A percentile compares a stretch with the other conserved stretches of the same genome.
These are phyloP conservation scores for Papilio polyxenes DNA, from an alignment of 1,140 invertebrate genomes.

Conservation along the genomic window DNA sequence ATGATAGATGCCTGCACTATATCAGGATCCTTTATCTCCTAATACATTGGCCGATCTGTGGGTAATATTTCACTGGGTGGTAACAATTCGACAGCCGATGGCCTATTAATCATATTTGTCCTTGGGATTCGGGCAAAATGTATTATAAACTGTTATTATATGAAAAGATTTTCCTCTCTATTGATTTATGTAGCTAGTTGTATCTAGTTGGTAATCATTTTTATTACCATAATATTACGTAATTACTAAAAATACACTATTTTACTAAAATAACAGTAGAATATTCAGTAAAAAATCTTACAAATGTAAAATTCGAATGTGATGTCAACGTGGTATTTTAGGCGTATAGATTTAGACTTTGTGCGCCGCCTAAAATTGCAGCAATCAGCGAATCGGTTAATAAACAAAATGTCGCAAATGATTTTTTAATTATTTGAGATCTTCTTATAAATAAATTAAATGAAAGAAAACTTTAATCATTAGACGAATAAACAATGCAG, in stretches of 20 bases:
- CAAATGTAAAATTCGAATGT: too few relatives aligned
- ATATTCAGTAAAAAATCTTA: too few relatives aligned
- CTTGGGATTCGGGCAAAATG: slow-evolving; percentile 19
- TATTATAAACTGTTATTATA: slow-evolving; percentile 6
- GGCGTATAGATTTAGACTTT: too few relatives aligned
- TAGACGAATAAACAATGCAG: slow-evolving; percentile 6
- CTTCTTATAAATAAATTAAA: neutral
- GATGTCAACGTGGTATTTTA: too few relatives aligned
- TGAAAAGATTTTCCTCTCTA: slow-evolving; percentile 2
- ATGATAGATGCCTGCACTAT: slow-evolving; percentile 4
- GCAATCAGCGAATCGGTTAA: too few relatives aligned
- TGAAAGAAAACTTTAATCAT: neutral
- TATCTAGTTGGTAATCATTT: neutral
- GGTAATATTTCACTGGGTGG: slow-evolving; percentile 13
- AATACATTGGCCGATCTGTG: slow-evolving; percentile 25
- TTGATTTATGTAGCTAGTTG: slow-evolving; percentile 7
- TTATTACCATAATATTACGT: neutral
- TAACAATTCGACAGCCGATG: slow-evolving; percentile 28
- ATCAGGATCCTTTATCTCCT: slow-evolving; percentile 20
- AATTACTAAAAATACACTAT: too few relatives aligned
- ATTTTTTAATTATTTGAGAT: neutral
- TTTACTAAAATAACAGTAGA: neutral
- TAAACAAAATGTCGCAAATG: neutral
- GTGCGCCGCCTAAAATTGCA: too few relatives aligned
- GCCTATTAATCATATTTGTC: slow-evolving; percentile 27